Evolutionary conservation across 2,113 vertebrate species (phyloP), one percentile per base, ranked within the genome.

Genomic region (Carollia perspicillata): DNA sequence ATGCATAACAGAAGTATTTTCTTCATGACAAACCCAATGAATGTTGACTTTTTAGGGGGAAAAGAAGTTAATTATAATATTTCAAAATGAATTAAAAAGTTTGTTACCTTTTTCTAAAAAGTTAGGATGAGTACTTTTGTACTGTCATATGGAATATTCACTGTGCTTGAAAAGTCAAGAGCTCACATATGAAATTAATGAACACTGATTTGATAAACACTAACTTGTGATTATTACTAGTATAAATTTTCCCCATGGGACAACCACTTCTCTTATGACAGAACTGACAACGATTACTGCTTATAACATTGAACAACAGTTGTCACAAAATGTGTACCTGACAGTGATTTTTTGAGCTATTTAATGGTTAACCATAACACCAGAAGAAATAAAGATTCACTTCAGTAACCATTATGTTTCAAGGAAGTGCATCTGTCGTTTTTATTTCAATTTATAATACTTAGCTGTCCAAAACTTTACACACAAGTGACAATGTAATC

Each of bases 361-460:
- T 98, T 94, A 97, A 97, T 98, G 97, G 97, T 98, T 98, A 98
- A 98, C 96, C 0, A 0, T 83, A 97, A 97, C 72, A 89, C 97
- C 98, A 97, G 98, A 98, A 98, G 95, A 94, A 98, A 98, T 98
- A 98, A 98, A 98, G 97, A 93, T 97, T 98, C 98, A 97, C 97
- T 98, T 98, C 98, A 98, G 97, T 98, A 98, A 93, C 97, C 97
- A 97, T 98, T 98, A 97, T 98, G 98, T 98, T 98, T 97, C 96
- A 97, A 98, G 89, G 97, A 97, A 98, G 94, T 95, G 97, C 97
- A 97, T 97, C 97, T 98, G 98, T 98, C 98, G 96, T 98, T 98
- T 98, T 98, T 96, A 97, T 98, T 98, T 98, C 97, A 98, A 98
- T 98, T 98, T 97, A 94, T 98, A 98, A 98, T 98, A 98, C 97